Base-by-base conservation (phyloP, 2,797 vertebrate species). In the Carcharodon carcharias region DNA sequence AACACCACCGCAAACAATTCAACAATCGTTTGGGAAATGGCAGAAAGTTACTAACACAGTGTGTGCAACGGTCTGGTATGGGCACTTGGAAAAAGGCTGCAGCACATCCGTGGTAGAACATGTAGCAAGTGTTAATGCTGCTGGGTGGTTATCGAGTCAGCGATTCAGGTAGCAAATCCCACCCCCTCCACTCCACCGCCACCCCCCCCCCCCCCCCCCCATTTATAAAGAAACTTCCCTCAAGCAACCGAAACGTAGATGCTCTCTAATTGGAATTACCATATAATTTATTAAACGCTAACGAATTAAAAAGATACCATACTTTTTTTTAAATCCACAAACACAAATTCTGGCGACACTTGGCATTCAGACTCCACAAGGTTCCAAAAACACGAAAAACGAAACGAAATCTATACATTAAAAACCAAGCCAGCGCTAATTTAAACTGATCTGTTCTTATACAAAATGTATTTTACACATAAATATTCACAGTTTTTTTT, bases 401-500 rank as follows among this genome's bases (percentile, higher is more conserved):
- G 96, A 92, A 95, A 89, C 71, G 0, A 54, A 96, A 95, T 77
- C 94, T 95, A 77, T 95, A 95, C 94, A 77, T 73, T 95, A 73
- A 77, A 73, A 96, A 96, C n/a, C 58, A 85, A 91, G 82, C 96
- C 96, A 40, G 96, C 61, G 93, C 92, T 93, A 96, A 93, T 96
- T 96, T 82, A 95, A 88, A 35, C 61, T 1, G 58, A 89, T 54
- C 40, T 65, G 96, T 96, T 87, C 95, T 96, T 97, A 97, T 98
- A 98, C 97, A 98, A 98, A 98, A 98, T 96, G 97, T 98, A 97
- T 98, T 98, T 98, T 98, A 98, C 98, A 98, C 98, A 98, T 98
- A 98, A 98, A 98, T 98, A 99, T 98, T 99, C 98, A 98, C 99
- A 99, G 98, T 98, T 56, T 63, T n/a, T 97, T 98, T 98, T 98